Percentiles rank a stretch among this genome's conserved stretches.
Evolutionary conservation across 2,113 vertebrate species (phyloP).

Genomic region (Chlorocebus sabaeus): DNA sequence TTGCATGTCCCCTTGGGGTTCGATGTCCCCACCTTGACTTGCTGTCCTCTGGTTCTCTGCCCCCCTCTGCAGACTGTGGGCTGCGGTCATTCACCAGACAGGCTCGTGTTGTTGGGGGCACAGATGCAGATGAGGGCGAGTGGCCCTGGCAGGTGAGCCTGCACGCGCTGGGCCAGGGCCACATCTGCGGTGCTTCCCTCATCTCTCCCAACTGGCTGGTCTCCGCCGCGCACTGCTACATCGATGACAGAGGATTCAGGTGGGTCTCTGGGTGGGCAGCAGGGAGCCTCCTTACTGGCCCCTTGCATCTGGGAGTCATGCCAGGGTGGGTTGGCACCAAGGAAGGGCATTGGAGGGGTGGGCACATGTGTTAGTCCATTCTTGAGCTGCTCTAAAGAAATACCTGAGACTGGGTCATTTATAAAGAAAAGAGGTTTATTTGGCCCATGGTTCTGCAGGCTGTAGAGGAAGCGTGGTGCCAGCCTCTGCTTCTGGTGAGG

Average conservation of each 20-base stretch:
- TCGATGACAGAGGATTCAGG: constrained; percentile 81
- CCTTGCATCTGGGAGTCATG: neutral
- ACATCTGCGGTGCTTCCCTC: constrained; percentile 93
- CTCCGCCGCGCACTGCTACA: constrained; percentile 94
- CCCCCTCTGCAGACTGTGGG: constrained; percentile 87
- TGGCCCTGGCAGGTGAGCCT: constrained; percentile 99
- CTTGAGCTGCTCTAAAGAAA: too few species aligned
- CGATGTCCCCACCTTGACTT: neutral
- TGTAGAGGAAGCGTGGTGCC: too few species aligned
- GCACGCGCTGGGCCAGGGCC: constrained; percentile 82
- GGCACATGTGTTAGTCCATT: too few species aligned
- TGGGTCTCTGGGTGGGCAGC: constrained; percentile 54
- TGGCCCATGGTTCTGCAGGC: too few species aligned
- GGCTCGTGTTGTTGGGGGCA: constrained; percentile 93
- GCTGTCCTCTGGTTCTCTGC: neutral
- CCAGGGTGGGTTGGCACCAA: neutral
- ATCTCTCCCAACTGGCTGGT: constrained; percentile 90
- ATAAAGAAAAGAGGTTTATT: too few species aligned
- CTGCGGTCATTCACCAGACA: constrained; percentile 79
- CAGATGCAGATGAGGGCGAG: constrained; percentile 87
- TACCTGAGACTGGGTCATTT: too few species aligned
- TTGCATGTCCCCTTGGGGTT: fast-evolving
- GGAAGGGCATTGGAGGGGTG: neutral
- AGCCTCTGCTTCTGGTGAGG: too few species aligned
- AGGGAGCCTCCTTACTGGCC: fast-evolving